These are phyloP conservation scores for Hypsopygia costalis DNA, from an alignment of 2,888 invertebrate genomes.

Conservation along the genomic window DNA sequence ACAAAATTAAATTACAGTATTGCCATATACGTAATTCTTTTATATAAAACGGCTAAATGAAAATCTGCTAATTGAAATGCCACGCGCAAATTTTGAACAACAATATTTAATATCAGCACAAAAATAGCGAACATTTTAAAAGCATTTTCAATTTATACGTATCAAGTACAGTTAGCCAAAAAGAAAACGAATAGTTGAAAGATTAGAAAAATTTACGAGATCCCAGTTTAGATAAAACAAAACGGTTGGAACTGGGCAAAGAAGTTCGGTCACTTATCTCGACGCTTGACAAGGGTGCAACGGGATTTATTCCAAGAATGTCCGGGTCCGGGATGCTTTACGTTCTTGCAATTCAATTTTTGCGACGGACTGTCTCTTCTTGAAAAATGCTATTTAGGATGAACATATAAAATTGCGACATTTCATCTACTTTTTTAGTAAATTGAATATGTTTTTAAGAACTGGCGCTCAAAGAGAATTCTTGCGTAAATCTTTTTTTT, in stretches of 20 bases:
- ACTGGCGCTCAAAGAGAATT: too few species aligned
- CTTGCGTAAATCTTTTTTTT: too few species aligned
- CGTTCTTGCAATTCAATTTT: constrained; percentile 30
- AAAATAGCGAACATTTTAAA: too few species aligned
- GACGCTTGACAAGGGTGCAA: constrained; percentile 43
- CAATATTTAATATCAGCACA: too few species aligned
- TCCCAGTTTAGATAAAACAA: constrained; percentile 37
- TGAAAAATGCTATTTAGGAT: background rate
- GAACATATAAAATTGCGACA: constrained; percentile 2
- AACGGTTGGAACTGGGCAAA: constrained; percentile 36
- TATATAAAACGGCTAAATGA: too few species aligned
- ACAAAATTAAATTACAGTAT: too few species aligned
- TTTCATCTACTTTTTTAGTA: too few species aligned
- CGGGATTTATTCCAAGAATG: constrained; percentile 38
- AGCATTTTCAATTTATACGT: constrained; percentile 7
- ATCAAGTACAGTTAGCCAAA: constrained; percentile 12
- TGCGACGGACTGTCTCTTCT: constrained; percentile 12
- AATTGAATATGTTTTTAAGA: too few species aligned
- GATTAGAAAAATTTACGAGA: constrained; percentile 69
- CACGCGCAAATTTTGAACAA: too few species aligned
- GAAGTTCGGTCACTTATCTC: constrained; percentile 53
- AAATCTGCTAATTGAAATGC: too few species aligned
- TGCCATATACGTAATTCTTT: too few species aligned
- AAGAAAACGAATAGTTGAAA: constrained; percentile 29
- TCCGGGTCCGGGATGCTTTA: constrained; percentile 12